phyloP scores from a whole-genome alignment of 1,140 invertebrate genomes.

The Nephila pilipes region DNA sequence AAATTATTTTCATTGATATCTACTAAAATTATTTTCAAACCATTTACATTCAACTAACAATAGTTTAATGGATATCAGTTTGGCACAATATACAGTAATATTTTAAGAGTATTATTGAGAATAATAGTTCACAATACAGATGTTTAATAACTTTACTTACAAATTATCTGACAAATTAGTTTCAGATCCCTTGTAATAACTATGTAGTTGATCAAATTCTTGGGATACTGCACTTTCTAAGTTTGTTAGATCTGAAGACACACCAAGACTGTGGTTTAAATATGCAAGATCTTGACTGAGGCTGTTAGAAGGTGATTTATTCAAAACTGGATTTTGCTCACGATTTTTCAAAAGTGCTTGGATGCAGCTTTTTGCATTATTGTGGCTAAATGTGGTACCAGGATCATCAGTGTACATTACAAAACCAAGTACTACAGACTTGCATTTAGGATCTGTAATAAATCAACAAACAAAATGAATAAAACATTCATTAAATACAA shows the following conservation, averaged over 20 bases:
- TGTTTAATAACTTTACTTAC: not conserved
- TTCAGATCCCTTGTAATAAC: not conserved
- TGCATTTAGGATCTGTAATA: slow-evolving; percentile 35
- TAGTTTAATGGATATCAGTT: no score
- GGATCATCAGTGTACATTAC: slow-evolving; percentile 67
- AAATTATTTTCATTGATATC: no score
- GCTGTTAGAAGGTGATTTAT: not conserved
- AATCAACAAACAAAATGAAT: no score
- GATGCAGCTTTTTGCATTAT: slow-evolving; percentile 64
- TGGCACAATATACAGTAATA: no score
- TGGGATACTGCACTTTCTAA: not conserved
- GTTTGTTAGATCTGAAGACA: not conserved
- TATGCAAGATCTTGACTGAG: not conserved
- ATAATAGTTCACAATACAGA: not conserved
- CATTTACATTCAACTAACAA: no score
- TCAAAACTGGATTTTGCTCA: not conserved
- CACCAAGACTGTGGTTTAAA: not conserved
- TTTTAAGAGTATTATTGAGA: no score
- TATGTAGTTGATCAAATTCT: not conserved
- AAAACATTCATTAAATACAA: no score
- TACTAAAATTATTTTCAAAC: no score
- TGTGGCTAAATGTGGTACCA: not conserved
- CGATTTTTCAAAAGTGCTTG: slow-evolving; percentile 55
- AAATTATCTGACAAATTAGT: not conserved
- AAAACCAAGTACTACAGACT: not conserved